phyloP scores from a whole-genome alignment of 2,888 invertebrate species.

The Pomacea canaliculata region DNA sequence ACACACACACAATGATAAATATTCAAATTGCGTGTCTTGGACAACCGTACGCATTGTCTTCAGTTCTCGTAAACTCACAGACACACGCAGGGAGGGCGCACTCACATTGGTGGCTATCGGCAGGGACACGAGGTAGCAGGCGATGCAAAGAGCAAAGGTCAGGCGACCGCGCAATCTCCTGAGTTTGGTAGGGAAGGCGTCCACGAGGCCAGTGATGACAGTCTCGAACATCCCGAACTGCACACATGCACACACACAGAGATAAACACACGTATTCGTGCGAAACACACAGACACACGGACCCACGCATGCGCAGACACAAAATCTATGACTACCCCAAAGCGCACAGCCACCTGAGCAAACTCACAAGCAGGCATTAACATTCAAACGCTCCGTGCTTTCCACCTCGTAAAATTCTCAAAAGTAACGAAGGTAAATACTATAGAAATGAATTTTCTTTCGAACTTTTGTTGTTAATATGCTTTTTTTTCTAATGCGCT shows the following conservation, averaged over 20 bases:
- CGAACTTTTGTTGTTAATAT: too few relatives aligned
- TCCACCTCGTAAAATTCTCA: too few relatives aligned
- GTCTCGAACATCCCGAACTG: constrained; percentile 88
- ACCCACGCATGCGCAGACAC: background rate
- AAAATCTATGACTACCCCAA: too few relatives aligned
- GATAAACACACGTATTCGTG: background rate
- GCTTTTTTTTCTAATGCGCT: too few relatives aligned
- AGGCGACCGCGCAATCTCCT: constrained; percentile 75
- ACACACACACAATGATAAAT: constrained; percentile 50
- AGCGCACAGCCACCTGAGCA: too few relatives aligned
- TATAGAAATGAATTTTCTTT: too few relatives aligned
- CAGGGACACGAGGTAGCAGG: constrained; percentile 70
- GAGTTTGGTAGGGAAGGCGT: constrained; percentile 75
- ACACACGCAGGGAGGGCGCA: background rate
- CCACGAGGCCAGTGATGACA: constrained; percentile 79
- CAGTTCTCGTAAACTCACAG: too few relatives aligned
- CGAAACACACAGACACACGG: background rate
- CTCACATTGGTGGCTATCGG: constrained; percentile 37
- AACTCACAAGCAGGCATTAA: too few relatives aligned
- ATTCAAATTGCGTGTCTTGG: too few relatives aligned
- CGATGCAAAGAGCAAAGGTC: constrained; percentile 74
- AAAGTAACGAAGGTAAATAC: too few relatives aligned
- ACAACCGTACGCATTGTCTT: too few relatives aligned
- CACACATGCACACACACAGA: background rate
- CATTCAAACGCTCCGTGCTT: too few relatives aligned